Evolutionary conservation across 2,797 vertebrate species (phyloP).

Genomic region (Avahi laniger): DNA sequence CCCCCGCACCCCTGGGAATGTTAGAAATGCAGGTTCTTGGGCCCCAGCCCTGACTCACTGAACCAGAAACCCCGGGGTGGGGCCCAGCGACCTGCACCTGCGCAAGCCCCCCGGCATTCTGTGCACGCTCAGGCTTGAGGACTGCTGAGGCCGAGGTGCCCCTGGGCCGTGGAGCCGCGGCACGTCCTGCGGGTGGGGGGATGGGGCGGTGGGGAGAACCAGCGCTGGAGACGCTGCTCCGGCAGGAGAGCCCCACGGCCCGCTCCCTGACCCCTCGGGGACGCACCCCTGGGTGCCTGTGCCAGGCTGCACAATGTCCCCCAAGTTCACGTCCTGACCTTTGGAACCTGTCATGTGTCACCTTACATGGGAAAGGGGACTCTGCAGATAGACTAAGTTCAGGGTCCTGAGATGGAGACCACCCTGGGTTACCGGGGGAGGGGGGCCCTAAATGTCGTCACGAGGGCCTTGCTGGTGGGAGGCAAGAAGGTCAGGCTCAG

Average conservation of each 20-base stretch:
- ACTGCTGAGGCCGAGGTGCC: not conserved
- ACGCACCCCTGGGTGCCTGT: rapidly evolving
- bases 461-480: not conserved
- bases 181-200: not conserved
- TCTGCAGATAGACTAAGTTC: no score
- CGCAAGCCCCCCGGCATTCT: no score
- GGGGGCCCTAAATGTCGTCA: no score
- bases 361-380: no score
- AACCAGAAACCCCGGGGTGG: not conserved
- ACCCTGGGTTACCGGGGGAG: not conserved
- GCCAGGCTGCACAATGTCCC: not conserved
- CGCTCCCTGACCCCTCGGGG: not conserved
- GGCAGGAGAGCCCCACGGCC: no score
- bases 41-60: not conserved
- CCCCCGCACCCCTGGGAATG: rapidly evolving
- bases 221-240: not conserved
- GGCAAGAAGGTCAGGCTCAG: not conserved
- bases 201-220: rapidly evolving
- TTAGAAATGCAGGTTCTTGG: not conserved
- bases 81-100: rapidly evolving
- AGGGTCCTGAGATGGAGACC: not conserved
- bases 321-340: no score
- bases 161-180: not conserved
- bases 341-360: not conserved
- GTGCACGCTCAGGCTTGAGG: not conserved